These are phyloP conservation scores for Polylopha cassiicola DNA, from an alignment of 2,888 invertebrate species.

Conservation along the genomic window DNA sequence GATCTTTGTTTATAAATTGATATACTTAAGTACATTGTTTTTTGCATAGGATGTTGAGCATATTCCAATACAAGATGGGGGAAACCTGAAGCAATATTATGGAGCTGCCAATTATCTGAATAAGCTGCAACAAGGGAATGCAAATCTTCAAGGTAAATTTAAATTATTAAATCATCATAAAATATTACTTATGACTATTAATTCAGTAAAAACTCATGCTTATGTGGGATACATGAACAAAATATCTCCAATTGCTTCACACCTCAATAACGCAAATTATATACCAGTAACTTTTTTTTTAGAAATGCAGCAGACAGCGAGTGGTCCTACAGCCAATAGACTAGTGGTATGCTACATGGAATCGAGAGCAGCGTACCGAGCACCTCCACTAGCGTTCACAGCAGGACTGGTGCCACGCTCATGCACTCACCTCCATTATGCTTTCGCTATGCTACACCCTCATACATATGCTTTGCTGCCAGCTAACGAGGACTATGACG, in stretches of 20 bases:
- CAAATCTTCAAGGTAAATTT: conserved; percentile 60
- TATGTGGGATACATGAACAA: no score
- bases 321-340: conserved; percentile 42
- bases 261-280: no score
- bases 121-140: conserved; percentile 68
- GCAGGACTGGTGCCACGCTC: conserved; percentile 80
- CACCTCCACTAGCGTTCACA: conserved; percentile 81
- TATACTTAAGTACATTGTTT: conserved; percentile 11
- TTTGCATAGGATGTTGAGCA: conserved; percentile 44
- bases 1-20: neutral
- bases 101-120: conserved; percentile 66
- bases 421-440: conserved; percentile 86
- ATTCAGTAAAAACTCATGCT: no score
- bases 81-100: conserved; percentile 49
- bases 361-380: conserved; percentile 81
- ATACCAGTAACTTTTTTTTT: conserved; percentile 19
- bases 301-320: conserved; percentile 64
- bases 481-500: conserved; percentile 82
- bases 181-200: no score
- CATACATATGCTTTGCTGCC: conserved; percentile 79
- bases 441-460: conserved; percentile 83
- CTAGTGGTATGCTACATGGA: conserved; percentile 83
- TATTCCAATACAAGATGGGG: conserved; percentile 31
- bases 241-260: no score
- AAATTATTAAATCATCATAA: conserved; percentile 2